Base-by-base conservation (phyloP, 2,888 invertebrate genomes). In the Rapana venosa region DNA sequence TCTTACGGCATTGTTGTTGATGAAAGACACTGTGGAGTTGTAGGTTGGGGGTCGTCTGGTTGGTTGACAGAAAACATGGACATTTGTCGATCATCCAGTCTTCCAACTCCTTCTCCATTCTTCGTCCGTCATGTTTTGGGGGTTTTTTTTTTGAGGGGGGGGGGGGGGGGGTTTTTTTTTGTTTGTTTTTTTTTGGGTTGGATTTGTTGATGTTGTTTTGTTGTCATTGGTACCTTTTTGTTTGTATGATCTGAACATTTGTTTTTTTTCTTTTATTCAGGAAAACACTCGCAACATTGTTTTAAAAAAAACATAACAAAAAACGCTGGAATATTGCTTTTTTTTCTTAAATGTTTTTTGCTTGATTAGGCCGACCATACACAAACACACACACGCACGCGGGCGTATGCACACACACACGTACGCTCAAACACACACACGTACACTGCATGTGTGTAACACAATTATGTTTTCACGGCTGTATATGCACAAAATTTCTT, bases 51-150 rank as follows among this genome's bases (percentile, higher is more conserved):
- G 56, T 84, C 58, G 84, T 58, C 84, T 84, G 58, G 58, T 84
- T 84, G 84, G 22, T 84, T 58, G 84, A 84, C 84, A 58, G 47
- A 84, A 58, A 30, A 84, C 13, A 84, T 20, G 20, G 15, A n/a
- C 58, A 58, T 84, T 84, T 84, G 84, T 84, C 84, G 84, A 84
- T 84, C 84, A 84, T 84, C 56, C 84, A 84, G 84, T 84, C 84
- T 84, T 84, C 84, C 84, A 58, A 84, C 35, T 84, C 58, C 84
- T 84, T 56, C 84, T 84, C 58, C 20, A 84, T 15, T 84, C 13
- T 58, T 15, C 84, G 32, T 30, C 20, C 15, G 6, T 77, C 1
- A 4, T 30, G 13, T 15, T 26, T 77, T 30, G 2, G 5, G 30
- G 1, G 15, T 30, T 77, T 77, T 32, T 32, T 32, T 32, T 77